Conservation (phyloP, 2,888 invertebrate genomes). For the Sepiola atlantica region DNA sequence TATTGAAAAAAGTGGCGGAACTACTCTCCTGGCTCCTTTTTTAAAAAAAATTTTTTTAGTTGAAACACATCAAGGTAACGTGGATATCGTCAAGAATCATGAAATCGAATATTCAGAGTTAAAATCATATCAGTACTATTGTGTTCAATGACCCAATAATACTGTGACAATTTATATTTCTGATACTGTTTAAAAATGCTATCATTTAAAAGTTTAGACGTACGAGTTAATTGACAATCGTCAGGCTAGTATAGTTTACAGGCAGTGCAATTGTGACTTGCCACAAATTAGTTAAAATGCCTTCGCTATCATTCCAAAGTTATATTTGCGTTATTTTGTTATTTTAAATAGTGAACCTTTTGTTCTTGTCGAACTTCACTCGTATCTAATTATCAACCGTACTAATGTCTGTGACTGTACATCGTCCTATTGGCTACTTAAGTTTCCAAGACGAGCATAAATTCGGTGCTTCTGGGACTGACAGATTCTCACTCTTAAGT, state of each 20-base stretch:
- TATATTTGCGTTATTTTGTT: background rate
- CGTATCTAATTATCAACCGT: background rate
- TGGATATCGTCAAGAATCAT: no score
- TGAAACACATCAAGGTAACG: no score
- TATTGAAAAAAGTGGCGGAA: no score
- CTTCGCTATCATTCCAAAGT: background rate
- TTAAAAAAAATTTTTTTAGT: no score
- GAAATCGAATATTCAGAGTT: no score
- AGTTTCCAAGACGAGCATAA: background rate
- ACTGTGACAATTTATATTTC: no score
- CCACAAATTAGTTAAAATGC: background rate
- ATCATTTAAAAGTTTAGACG: no score
- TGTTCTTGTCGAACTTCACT: background rate
- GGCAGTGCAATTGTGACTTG: background rate
- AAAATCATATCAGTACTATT: no score
- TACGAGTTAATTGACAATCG: background rate
- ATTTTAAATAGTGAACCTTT: background rate
- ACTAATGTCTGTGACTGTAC: conserved; percentile 5
- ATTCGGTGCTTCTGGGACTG: background rate
- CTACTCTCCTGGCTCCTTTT: no score
- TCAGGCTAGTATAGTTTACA: background rate
- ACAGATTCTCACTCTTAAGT: background rate
- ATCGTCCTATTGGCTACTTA: background rate
- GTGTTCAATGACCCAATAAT: no score
- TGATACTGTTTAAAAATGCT: no score